Conservation (phyloP, 2,113 vertebrate species). For the Marcusenius ussheri region DNA sequence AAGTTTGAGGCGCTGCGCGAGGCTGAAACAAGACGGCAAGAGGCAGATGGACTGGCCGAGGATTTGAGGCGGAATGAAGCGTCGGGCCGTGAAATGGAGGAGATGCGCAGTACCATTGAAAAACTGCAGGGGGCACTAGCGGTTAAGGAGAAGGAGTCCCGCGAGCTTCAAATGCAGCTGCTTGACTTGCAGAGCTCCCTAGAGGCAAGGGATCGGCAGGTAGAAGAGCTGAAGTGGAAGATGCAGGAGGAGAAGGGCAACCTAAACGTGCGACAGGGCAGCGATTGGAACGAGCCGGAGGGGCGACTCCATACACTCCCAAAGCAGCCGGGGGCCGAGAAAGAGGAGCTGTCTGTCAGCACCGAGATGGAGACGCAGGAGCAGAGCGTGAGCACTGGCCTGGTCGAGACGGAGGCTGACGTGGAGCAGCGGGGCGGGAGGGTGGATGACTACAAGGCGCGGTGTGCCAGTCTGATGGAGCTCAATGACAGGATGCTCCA, state of each 20-base stretch:
- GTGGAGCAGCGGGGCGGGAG: constrained; percentile 49
- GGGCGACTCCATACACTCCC: constrained; percentile 48
- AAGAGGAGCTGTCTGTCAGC: constrained; percentile 59
- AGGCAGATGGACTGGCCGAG: constrained; percentile 53
- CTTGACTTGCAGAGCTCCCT: constrained; percentile 58
- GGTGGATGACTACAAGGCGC: constrained; percentile 39
- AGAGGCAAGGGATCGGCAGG: constrained; percentile 57
- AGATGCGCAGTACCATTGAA: constrained; percentile 50
- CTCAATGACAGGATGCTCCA: constrained; percentile 50
- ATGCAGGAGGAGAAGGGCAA: constrained; percentile 55
- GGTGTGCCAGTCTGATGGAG: constrained; percentile 47
- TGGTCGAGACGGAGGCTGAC: constrained; percentile 52
- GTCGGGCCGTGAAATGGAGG: constrained; percentile 52
- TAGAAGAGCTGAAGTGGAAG: constrained; percentile 40
- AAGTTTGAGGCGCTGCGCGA: constrained; percentile 55
- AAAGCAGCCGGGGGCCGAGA: constrained; percentile 59
- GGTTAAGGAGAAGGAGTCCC: constrained; percentile 64
- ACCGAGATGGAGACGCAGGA: constrained; percentile 64
- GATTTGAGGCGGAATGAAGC: constrained; percentile 64
- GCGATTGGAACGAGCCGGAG: constrained; percentile 54
- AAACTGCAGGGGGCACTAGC: constrained; percentile 61
- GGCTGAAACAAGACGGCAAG: constrained; percentile 43
- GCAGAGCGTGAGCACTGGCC: constrained; percentile 53
- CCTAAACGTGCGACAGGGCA: constrained; percentile 47
- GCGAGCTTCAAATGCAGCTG: constrained; percentile 68